Evolutionary conservation across 2,113 vertebrate species (phyloP).

Genomic region (Eidolon helvum): DNA sequence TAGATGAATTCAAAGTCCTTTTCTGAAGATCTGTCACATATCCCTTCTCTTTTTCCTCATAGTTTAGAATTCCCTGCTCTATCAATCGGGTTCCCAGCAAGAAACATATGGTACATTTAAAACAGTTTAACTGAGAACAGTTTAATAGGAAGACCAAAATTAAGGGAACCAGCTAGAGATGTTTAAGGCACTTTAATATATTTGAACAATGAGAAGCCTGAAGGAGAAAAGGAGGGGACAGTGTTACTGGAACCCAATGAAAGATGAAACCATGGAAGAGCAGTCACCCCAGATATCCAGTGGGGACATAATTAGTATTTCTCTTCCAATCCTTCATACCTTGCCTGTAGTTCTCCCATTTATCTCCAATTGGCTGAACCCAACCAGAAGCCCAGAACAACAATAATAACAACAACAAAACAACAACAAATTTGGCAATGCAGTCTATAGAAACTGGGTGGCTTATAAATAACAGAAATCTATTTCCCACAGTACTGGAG

Average conservation of each 20-base stretch:
- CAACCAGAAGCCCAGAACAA: not conserved
- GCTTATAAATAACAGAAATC: not conserved
- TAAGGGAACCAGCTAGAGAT: not conserved
- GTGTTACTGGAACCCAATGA: not conserved
- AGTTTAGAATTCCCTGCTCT: not conserved
- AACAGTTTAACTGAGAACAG: not conserved
- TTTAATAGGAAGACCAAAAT: not conserved
- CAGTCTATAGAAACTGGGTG: not conserved
- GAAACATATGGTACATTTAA: not conserved
- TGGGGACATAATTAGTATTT: not conserved
- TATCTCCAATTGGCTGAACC: not conserved
- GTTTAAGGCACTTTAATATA: not conserved
- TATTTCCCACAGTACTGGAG: not conserved
- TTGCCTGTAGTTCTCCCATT: not conserved
- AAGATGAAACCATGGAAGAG: not conserved
- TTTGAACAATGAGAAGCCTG: not conserved
- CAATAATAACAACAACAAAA: not conserved
- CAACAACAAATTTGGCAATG: not conserved
- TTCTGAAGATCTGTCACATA: not conserved
- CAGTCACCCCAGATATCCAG: accelerated
- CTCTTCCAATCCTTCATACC: not conserved
- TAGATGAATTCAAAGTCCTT: not conserved
- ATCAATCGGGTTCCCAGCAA: not conserved
- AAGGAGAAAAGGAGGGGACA: not conserved
- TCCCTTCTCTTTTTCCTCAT: not conserved